Percentiles rank a stretch among this genome's conserved stretches.
phyloP scores from a whole-genome alignment of 2,797 vertebrate species.

The Lutjanus argentimaculatus region DNA sequence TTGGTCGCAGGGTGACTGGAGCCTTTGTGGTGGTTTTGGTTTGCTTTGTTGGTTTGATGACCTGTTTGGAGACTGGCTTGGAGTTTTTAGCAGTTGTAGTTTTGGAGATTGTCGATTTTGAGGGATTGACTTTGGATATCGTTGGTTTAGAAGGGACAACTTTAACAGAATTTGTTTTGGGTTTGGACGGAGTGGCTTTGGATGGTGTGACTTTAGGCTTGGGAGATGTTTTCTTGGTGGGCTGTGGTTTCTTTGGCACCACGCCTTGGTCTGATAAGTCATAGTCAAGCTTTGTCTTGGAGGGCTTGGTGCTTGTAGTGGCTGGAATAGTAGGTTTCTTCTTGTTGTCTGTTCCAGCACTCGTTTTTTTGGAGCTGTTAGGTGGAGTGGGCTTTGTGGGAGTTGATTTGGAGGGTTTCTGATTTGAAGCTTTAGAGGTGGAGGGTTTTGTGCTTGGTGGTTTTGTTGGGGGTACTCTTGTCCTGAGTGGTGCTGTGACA shows the following conservation, averaged over 20 bases:
- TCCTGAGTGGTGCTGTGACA: conserved; percentile 80
- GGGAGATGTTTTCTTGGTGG: conserved; percentile 73
- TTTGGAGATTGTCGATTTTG: conserved; percentile 72
- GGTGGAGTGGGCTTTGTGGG: conserved; percentile 66
- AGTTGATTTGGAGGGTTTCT: conserved; percentile 63
- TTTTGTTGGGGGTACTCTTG: conserved; percentile 65
- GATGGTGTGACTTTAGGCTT: conserved; percentile 72
- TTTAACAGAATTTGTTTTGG: conserved; percentile 70
- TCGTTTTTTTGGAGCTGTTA: conserved; percentile 66
- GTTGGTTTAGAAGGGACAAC: conserved; percentile 62
- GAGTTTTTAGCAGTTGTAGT: conserved; percentile 58
- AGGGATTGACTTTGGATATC: conserved; percentile 65
- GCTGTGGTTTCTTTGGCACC: conserved; percentile 72
- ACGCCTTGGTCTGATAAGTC: conserved; percentile 61
- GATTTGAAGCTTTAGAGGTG: conserved; percentile 49
- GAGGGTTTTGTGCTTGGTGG: conserved; percentile 49
- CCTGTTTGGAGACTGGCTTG: conserved; percentile 65
- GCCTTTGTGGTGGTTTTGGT: conserved; percentile 65
- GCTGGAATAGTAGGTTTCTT: conserved; percentile 77
- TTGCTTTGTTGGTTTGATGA: conserved; percentile 73
- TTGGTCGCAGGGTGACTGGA: conserved; percentile 67
- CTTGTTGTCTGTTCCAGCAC: conserved; percentile 50
- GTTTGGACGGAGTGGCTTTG: conserved; percentile 74
- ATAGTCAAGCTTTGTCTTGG: conserved; percentile 70
- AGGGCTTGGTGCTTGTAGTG: conserved; percentile 74